A percentile compares a stretch with the other conserved stretches of the same genome.
phyloP scores from a whole-genome alignment of 2,888 invertebrate species.

The Allygus modestus region DNA sequence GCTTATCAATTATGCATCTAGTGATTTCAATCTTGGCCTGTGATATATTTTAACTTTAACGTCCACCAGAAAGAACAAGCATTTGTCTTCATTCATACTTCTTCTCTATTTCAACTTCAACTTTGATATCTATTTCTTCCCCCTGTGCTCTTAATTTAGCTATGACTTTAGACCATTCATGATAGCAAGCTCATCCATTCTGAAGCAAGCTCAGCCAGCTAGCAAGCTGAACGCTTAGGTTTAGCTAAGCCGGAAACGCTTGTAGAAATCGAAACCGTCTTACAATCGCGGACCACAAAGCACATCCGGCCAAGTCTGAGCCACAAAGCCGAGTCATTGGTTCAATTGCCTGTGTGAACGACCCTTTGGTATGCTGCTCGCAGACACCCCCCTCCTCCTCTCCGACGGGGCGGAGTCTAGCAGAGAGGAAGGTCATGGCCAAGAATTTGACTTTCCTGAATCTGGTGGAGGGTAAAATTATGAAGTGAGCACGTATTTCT shows the following conservation, averaged over 20 bases:
- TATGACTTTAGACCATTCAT: no score
- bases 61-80: no score
- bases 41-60: no score
- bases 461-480: not conserved
- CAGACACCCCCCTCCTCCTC: constrained; percentile 1
- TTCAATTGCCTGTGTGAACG: constrained; percentile 39
- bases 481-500: no score
- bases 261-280: constrained; percentile 29
- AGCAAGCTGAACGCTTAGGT: not conserved
- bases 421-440: constrained; percentile 25
- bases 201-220: not conserved
- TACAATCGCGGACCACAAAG: constrained; percentile 47
- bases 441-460: not conserved
- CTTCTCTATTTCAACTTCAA: no score
- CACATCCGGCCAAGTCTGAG: constrained; percentile 15
- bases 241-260: constrained; percentile 19
- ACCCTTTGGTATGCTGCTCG: constrained; percentile 40
- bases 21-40: no score
- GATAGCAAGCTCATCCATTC: no score
- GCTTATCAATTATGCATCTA: no score
- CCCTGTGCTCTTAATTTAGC: no score
- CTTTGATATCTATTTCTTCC: no score
- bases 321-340: constrained; percentile 43
- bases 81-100: no score
- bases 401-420: not conserved